Evolutionary conservation across 2,888 invertebrate species (phyloP), one percentile per base, ranked within the genome.

Genomic region (Corbicula japonica): DNA sequence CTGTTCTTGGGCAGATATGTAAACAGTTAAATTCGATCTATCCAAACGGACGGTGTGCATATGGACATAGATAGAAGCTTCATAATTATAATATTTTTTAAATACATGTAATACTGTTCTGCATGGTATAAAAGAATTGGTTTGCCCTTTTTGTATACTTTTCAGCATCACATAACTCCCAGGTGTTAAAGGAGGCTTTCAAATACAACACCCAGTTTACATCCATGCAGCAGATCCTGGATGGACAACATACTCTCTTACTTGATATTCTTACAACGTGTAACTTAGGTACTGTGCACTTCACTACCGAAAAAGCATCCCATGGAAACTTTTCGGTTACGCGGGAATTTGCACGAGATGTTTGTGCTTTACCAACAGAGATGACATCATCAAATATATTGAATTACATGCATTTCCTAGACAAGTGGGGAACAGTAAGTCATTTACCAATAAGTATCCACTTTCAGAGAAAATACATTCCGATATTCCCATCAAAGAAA

Each of bases 361-460:
- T 70, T n/a, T 70, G 70, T 52, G n/a, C n/a, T n/a, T n/a, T n/a
- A n/a, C n/a, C n/a, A n/a, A n/a, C n/a, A n/a, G 61, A 15, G 3
- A 34, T 28, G 28, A 30, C n/a, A 23, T 2, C 61, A 34, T n/a
- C 15, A 8, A 38, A 23, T 28, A 38, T 38, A n/a, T 30, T 15
- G 10, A 34, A 70, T 34, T 74, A 70, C 44, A n/a, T 71, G 28
- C 8, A 74, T 38, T 79, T 79, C 28, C 34, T 79, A 21, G 79
- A 79, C 38, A 66, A 66, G 56, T 79, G 79, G 79, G 79, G 79
- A 41, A 79, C 79, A 2, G 79, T 79, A 50, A 54, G 75, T 66
- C 28, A 3, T 32, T 52, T n/a, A 46, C 5, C 5, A 18, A 46
- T 4, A n/a, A 12, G 5, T 46, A 18, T n/a, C n/a, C n/a, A n/a